Percentiles rank a stretch among this genome's conserved stretches.
phyloP scores from a whole-genome alignment of 2,888 invertebrate species.

The Drosophila aldrichi region DNA sequence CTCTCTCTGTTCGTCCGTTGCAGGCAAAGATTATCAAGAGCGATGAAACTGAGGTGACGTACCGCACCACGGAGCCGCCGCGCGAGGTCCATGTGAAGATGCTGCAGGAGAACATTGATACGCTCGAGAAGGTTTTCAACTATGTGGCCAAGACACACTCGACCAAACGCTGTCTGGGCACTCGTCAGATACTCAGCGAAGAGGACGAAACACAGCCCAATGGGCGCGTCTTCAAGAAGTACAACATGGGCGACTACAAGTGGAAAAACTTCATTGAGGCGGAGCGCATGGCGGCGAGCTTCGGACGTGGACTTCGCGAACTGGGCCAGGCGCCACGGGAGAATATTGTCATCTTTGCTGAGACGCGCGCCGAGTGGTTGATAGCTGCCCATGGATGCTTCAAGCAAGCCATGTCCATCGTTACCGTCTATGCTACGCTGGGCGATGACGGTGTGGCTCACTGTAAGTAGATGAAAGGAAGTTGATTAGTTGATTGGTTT shows the following conservation, averaged over 20 bases:
- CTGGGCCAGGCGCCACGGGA: slow-evolving; percentile 90
- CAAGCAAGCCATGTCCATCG: slow-evolving; percentile 97
- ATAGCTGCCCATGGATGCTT: slow-evolving; percentile 98
- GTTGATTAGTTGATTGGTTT: not conserved
- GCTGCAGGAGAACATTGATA: slow-evolving; percentile 91
- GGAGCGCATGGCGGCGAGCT: slow-evolving; percentile 90
- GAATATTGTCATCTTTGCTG: slow-evolving; percentile 97
- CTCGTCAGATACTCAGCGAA: slow-evolving; percentile 95
- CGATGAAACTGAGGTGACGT: slow-evolving; percentile 89
- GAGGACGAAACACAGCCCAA: slow-evolving; percentile 97
- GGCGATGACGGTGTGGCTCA: slow-evolving; percentile 98
- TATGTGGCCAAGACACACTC: slow-evolving; percentile 91
- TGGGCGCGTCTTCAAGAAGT: slow-evolving; percentile 98
- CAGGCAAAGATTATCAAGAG: slow-evolving; percentile 90
- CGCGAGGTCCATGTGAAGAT: slow-evolving; percentile 90
- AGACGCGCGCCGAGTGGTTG: slow-evolving; percentile 99
- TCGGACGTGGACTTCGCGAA: slow-evolving; percentile 94
- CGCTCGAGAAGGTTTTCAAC: slow-evolving; percentile 93
- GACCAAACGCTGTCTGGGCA: slow-evolving; percentile 93
- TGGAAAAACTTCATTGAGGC: slow-evolving; percentile 94
- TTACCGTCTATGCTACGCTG: slow-evolving; percentile 98
- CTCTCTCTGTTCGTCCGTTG: slow-evolving; percentile 36
- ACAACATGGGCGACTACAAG: slow-evolving; percentile 95
- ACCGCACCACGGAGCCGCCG: slow-evolving; percentile 90
- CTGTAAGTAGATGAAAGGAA: slow-evolving; percentile 86